Percentiles rank a stretch among this genome's conserved stretches.
These are phyloP conservation scores for Thunnus thynnus DNA, from an alignment of 2,113 vertebrate species.

Conservation along the genomic window DNA sequence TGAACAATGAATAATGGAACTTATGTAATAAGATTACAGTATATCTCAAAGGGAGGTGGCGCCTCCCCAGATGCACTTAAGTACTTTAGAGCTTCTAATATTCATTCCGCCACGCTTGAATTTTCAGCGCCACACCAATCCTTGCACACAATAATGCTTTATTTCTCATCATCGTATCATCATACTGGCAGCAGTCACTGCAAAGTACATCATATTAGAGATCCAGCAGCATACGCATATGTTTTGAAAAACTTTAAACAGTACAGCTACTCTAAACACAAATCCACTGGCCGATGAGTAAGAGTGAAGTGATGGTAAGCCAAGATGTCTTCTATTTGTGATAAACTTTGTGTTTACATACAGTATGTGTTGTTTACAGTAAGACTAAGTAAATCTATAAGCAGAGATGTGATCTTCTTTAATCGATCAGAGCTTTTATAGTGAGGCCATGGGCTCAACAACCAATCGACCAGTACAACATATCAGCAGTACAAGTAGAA, in stretches of 20 bases:
- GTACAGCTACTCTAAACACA: not conserved
- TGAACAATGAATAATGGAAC: slow-evolving; percentile 42
- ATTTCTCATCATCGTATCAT: slow-evolving; percentile 9
- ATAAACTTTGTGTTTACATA: too few relatives aligned
- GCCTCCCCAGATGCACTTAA: slow-evolving; percentile 7
- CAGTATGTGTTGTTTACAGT: too few relatives aligned
- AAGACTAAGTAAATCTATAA: too few relatives aligned
- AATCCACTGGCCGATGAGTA: not conserved
- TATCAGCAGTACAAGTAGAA: too few relatives aligned
- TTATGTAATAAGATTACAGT: slow-evolving; percentile 23
- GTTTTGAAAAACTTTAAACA: not conserved
- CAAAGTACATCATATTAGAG: not conserved
- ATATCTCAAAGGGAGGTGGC: not conserved
- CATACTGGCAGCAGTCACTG: slow-evolving; percentile 1
- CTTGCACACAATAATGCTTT: slow-evolving; percentile 17
- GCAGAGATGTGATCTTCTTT: too few relatives aligned
- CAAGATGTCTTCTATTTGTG: too few relatives aligned
- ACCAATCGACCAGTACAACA: too few relatives aligned
- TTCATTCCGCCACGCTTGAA: slow-evolving; percentile 1
- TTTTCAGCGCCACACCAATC: slow-evolving; percentile 6
- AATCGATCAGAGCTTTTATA: too few relatives aligned
- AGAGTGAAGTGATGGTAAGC: too few relatives aligned
- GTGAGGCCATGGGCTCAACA: too few relatives aligned
- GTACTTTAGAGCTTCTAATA: slow-evolving; percentile 9
- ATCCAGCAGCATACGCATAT: not conserved